Base-by-base conservation (phyloP, 1,140 invertebrate genomes). In the Drosophila teissieri region DNA sequence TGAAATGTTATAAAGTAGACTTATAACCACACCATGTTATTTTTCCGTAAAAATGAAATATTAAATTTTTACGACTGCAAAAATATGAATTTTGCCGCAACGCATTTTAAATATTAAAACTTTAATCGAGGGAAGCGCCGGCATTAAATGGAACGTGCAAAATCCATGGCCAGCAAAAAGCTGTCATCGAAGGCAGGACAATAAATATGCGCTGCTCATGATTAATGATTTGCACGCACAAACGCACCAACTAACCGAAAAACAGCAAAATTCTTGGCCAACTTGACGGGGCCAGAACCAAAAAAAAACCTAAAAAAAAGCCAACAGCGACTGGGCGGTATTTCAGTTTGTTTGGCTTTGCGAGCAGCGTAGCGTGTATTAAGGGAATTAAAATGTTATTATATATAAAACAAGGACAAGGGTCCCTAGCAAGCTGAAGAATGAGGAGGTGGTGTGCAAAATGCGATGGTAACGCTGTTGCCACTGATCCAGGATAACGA, bases 361-460 rank as follows among this genome's bases (percentile, higher is more conserved):
- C 76, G 69, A 76, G 64, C 83, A 88, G 76, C 80, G 83, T 88
- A 80, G 79, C 83, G 84, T 88, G 84, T 89, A 88, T 88, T 88
- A 88, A 89, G 84, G 83, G 83, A 88, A 88, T 88, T 88, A 88
- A 88, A 88, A 88, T 89, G 84, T 89, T 89, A 88, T 88, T 89
- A 88, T 77, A 88, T 77, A 88, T 77, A 73, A 88, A 83, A 83
- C 55, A 88, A 76, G 79, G 63, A 65, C 51, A 54, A 62, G 58
- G 61, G 48, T 56, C 69, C 44, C 44, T 8, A 34, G 24, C 24
- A 22, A 58, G 34, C 22, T 45, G n/a, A 27, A 27, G 31, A 22
- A 34, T 15, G 22, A 15, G 37, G n/a, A 6, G 22, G 34, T 31
- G 52, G 48, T 46, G 39, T 37, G 17, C 15, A 63, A 34, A 62